Evolutionary conservation across 2,888 invertebrate species (phyloP), one percentile per base, ranked within the genome.

Genomic region (Andricus curvator): DNA sequence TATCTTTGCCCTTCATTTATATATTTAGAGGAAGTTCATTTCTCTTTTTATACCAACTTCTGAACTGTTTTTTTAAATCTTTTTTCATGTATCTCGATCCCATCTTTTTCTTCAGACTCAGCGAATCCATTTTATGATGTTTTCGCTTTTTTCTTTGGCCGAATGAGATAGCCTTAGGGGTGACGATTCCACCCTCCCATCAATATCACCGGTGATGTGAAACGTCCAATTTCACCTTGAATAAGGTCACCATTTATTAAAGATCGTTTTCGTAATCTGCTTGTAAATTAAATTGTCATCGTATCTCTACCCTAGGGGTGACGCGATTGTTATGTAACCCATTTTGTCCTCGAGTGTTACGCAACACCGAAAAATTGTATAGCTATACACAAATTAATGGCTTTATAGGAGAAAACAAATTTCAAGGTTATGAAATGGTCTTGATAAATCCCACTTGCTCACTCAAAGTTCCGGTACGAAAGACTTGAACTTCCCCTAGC

Each of bases 131-230:
- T 51, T 51, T 51, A 48, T 70, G 70, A 70, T 70, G 70, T 51
- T 70, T 51, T 29, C 25, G 13, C 9, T 70, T 70, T 70, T 70
- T 67, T 41, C 66, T 67, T 37, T 44, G n/a, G 6, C n/a, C 29
- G 29, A 25, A 70, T 70, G 33, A 25, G 29, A 56, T 74, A 25
- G 74, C 74, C 74, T 74, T n/a, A 74, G 74, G 74, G 56, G 74
- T 51, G 51, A 74, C 74, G 33, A 56, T 51, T 74, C 20, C 56
- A 74, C 74, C 51, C 11, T 25, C 44, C 70, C 51, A 29, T 51
- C 70, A 56, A 74, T 56, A 74, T n/a, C 51, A 33, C n/a, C 56
- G n/a, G 51, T 51, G n/a, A 74, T 56, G 29, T 33, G 51, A 33
- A 48, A 74, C 51, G 74, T 74, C n/a, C n/a, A 51, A 51, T 33